A percentile compares a stretch with the other conserved stretches of the same genome.
phyloP scores from a whole-genome alignment of 1,140 invertebrate genomes.

The Dendroctonus ponderosae region DNA sequence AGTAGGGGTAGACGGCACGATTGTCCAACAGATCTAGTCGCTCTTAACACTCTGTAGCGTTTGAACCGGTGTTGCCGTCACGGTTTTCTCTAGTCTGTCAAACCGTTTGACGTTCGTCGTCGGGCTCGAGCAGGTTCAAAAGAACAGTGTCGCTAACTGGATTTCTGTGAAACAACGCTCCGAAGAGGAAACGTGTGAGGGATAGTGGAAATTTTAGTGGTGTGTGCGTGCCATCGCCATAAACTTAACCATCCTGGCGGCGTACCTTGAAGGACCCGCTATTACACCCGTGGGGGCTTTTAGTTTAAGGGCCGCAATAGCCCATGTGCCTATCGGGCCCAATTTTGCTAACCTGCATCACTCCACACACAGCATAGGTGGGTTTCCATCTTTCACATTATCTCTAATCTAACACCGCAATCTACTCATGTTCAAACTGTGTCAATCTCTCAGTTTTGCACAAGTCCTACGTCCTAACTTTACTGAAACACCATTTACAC shows the following conservation, averaged over 20 bases:
- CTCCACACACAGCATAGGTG: constrained; percentile 51
- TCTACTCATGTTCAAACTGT: too few relatives aligned
- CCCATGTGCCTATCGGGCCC: constrained; percentile 51
- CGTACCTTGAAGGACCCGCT: constrained; percentile 50
- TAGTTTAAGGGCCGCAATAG: constrained; percentile 49
- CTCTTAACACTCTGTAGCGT: constrained; percentile 33
- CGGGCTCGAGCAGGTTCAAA: constrained; percentile 39
- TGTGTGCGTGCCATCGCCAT: neutral
- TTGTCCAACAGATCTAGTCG: constrained; percentile 31
- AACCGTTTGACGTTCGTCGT: constrained; percentile 21
- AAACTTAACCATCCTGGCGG: constrained; percentile 45
- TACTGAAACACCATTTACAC: too few relatives aligned
- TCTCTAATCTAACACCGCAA: too few relatives aligned
- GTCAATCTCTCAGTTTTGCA: too few relatives aligned
- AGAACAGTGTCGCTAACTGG: neutral
- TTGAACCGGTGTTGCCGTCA: constrained; percentile 6
- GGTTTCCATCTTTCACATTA: constrained; percentile 28
- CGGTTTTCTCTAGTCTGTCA: constrained; percentile 19
- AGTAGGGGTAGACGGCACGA: constrained; percentile 37
- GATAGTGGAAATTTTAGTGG: constrained; percentile 4
- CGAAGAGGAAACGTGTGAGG: neutral
- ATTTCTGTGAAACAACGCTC: neutral
- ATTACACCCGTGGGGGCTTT: constrained; percentile 51
- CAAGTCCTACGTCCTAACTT: too few relatives aligned
- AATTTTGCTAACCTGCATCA: constrained; percentile 49